Percentiles rank a stretch among this genome's conserved stretches.
Conservation (phyloP, 2,113 vertebrate species). For the Cariama cristata region DNA sequence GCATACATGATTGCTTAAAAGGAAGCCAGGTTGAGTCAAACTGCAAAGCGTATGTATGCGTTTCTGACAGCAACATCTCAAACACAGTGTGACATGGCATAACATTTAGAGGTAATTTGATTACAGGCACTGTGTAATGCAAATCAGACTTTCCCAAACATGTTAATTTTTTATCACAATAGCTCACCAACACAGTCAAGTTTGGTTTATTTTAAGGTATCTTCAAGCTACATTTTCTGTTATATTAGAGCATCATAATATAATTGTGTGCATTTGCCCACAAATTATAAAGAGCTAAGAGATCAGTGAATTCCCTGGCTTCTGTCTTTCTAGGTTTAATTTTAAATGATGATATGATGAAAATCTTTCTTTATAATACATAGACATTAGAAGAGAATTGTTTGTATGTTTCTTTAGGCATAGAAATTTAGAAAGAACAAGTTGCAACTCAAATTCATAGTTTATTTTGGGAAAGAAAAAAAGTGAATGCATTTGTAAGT, state of each 20-base stretch:
- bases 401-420: neutral
- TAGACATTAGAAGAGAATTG: neutral
- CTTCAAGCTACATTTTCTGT: neutral
- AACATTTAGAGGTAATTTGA: conserved; percentile 68
- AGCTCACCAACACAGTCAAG: conserved; percentile 4
- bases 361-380: neutral
- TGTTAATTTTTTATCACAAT: conserved; percentile 40
- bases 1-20: conserved; percentile 52
- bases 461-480: neutral
- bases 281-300: neutral
- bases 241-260: neutral
- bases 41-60: neutral
- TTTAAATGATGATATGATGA: neutral
- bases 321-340: neutral
- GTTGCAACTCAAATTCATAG: neutral
- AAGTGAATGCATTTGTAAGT: neutral
- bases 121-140: conserved; percentile 65
- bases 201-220: conserved; percentile 12
- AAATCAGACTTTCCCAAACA: conserved; percentile 58
- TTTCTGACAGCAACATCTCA: conserved; percentile 63
- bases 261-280: neutral
- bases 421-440: neutral
- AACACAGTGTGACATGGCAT: conserved; percentile 37
- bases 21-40: conserved; percentile 42
- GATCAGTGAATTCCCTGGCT: neutral